These are phyloP conservation scores for Barbus barbus DNA, from an alignment of 2,113 vertebrate genomes.

Conservation along the genomic window DNA sequence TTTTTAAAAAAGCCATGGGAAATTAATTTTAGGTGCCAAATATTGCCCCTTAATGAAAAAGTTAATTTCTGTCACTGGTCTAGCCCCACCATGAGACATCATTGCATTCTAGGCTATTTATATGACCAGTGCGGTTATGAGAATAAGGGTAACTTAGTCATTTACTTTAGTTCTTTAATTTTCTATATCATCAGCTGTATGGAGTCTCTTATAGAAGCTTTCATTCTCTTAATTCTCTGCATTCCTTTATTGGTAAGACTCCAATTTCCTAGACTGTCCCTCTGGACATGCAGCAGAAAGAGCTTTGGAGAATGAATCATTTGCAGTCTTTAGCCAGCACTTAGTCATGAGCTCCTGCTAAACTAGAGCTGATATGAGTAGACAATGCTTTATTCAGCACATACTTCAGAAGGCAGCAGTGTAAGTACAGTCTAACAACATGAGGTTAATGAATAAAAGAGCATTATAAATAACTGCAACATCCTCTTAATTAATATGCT, in stretches of 20 bases:
- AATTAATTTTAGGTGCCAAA: neutral
- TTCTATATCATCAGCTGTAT: neutral
- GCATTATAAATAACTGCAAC: neutral
- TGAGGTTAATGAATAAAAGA: neutral
- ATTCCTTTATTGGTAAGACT: neutral
- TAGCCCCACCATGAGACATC: neutral
- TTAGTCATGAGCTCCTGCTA: slow-evolving; percentile 16
- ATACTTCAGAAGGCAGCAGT: neutral
- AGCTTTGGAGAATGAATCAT: slow-evolving; percentile 39
- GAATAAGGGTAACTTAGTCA: neutral
- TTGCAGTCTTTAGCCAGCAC: slow-evolving; percentile 24
- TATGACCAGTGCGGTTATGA: neutral
- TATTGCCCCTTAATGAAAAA: neutral
- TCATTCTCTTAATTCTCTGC: too few species aligned
- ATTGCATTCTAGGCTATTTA: neutral
- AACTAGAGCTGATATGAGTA: neutral
- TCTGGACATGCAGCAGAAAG: neutral
- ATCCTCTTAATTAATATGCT: neutral
- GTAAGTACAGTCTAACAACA: neutral
- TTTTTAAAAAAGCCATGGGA: neutral
- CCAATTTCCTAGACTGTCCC: slow-evolving; percentile 37
- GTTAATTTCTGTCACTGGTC: neutral
- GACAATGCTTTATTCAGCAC: neutral
- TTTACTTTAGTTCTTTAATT: neutral
- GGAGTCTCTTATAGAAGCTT: neutral